phyloP scores from a whole-genome alignment of 2,797 vertebrate genomes.

The Smutsia gigantea region DNA sequence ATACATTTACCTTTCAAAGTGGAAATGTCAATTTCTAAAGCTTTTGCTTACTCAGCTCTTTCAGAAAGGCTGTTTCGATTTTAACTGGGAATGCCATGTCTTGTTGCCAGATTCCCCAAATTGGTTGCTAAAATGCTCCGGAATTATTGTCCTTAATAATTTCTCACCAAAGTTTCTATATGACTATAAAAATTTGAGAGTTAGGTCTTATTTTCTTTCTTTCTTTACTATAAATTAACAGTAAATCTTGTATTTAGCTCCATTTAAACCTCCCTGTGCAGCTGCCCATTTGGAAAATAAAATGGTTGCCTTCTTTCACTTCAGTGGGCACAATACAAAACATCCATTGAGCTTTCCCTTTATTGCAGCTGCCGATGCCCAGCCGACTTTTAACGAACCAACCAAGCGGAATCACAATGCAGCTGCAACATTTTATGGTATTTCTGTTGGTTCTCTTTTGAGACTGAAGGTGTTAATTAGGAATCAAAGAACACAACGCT shows the following conservation, averaged over 20 bases:
- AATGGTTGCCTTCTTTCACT: constrained; percentile 92
- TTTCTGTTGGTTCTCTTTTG: constrained; percentile 89
- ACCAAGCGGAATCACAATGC: constrained; percentile 92
- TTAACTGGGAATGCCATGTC: constrained; percentile 75
- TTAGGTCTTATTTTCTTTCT: constrained; percentile 83
- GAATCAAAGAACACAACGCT: constrained; percentile 90
- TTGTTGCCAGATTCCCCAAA: constrained; percentile 68
- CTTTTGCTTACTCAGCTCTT: constrained; percentile 65
- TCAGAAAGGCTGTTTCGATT: constrained; percentile 76
- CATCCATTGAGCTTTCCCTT: constrained; percentile 90
- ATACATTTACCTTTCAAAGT: constrained; percentile 78
- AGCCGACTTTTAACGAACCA: constrained; percentile 92
- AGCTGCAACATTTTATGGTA: constrained; percentile 92
- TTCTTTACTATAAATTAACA: constrained; percentile 90
- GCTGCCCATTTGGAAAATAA: constrained; percentile 91
- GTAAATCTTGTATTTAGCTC: constrained; percentile 91
- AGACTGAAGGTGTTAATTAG: constrained; percentile 92
- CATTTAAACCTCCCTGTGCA: constrained; percentile 89
- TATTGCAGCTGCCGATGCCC: constrained; percentile 89
- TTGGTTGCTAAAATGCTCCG: constrained; percentile 59
- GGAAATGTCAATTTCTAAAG: constrained; percentile 68
- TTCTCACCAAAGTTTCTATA: constrained; percentile 66
- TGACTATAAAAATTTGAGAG: constrained; percentile 74
- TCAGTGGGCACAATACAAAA: constrained; percentile 91
- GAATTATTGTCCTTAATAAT: constrained; percentile 68